Evolutionary conservation across 2,113 vertebrate genomes (phyloP), one percentile per base, ranked within the genome.

Genomic region (Kryptolebias marmoratus): DNA sequence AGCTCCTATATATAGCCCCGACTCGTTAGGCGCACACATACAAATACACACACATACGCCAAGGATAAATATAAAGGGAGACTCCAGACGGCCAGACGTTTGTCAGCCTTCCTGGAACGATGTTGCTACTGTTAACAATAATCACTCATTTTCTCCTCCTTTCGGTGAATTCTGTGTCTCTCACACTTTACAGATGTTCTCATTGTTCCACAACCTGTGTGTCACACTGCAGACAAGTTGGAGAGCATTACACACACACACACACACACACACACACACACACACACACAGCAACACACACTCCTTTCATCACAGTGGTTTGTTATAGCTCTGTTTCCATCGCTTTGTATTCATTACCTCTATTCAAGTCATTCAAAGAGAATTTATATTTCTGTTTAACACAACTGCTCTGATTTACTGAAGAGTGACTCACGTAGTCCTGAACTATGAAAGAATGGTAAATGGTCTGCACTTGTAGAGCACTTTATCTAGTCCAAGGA

Each of bases 1-100:
- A 84, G 76, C 13, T 53, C 22, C 82, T 90, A 90, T 87, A 88
- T 89, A 87, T 92, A 91, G 88, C 3, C 42, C 2, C 2, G 18
- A 73, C 71, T 79, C 11, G 10, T 36, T 63, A 82, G 80, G 78
- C 81, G 63, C 67, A 68, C 73, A 73, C 77, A 80, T n/a, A 53
- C 50, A 53, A 7, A 52, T 5, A 79, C 68, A 82, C 13, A 61
- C 83, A 75, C 79, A 71, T 68, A 67, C 59, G 70, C 63, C 64
- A 14, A 27, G 68, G 49, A 75, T 87, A 79, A 80, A 71, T 80
- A 85, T 73, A 82, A 84, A 28, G 44, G 65, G 72, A 84, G 83
- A 80, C 83, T 84, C 79, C 83, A 71, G 47, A 31, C 64, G 69
- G 49, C 85, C 82, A 90, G 91, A 91, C 88, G 52, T 85, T 77